Conservation (phyloP, 2,113 vertebrate genomes). For the Microcebus jonahi region DNA sequence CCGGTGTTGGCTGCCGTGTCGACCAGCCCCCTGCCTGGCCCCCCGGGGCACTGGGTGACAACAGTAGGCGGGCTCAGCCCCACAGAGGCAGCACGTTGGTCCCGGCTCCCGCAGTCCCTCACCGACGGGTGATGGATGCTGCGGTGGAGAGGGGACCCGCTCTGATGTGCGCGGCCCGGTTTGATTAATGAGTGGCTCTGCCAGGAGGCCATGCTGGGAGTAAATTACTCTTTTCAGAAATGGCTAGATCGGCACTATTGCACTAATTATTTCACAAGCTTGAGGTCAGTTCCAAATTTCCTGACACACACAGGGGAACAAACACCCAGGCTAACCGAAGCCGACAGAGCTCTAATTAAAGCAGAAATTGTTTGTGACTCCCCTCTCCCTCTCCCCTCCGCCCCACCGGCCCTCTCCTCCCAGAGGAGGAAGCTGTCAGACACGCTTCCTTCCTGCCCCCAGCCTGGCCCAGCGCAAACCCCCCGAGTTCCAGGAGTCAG, state of each 20-base stretch:
- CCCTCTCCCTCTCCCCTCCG: conserved; percentile 15
- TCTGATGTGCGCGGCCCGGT: conserved; percentile 90
- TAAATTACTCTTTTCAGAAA: conserved; percentile 92
- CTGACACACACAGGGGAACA: conserved; percentile 81
- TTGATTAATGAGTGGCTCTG: conserved; percentile 92
- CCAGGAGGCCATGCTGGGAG: conserved; percentile 88
- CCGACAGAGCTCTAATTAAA: conserved; percentile 83
- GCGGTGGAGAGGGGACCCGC: conserved; percentile 84
- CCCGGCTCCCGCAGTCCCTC: conserved; percentile 86
- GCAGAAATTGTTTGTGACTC: conserved; percentile 77
- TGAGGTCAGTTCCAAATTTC: conserved; percentile 85
- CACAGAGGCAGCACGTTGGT: conserved; percentile 87
- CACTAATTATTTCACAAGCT: conserved; percentile 93
- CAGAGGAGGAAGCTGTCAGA: conserved; percentile 38
- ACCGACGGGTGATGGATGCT: conserved; percentile 89
- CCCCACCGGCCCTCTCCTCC: background rate
- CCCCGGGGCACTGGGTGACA: conserved; percentile 79
- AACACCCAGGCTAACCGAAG: conserved; percentile 81
- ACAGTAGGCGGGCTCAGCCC: conserved; percentile 85
- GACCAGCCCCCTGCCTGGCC: background rate
- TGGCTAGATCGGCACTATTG: conserved; percentile 92
- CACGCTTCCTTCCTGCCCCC: conserved; percentile 16
- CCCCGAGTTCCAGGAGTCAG: background rate
- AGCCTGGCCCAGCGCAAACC: background rate
- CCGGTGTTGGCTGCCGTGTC: background rate